Conservation (phyloP, 2,113 vertebrate genomes). For the Gymnobelideus leadbeateri region DNA sequence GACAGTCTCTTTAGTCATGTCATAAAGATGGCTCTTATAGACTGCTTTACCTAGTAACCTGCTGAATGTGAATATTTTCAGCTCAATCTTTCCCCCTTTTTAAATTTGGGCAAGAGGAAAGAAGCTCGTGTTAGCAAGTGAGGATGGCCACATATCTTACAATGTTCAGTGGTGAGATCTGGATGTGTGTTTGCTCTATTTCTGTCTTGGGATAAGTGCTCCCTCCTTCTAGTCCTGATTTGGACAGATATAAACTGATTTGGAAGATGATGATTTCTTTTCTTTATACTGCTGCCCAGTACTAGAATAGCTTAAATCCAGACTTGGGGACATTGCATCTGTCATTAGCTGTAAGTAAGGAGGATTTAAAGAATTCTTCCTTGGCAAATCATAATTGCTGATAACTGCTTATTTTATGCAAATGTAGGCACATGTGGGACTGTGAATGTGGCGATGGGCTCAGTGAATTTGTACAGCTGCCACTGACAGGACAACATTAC, state of each 20-base stretch:
- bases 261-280: slow-evolving; percentile 68
- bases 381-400: slow-evolving; percentile 75
- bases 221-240: slow-evolving; percentile 46
- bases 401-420: slow-evolving; percentile 81
- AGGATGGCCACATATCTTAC: slow-evolving; percentile 35
- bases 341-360: slow-evolving; percentile 71
- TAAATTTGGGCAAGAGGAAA: neutral
- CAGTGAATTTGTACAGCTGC: slow-evolving; percentile 62
- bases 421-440: slow-evolving; percentile 43
- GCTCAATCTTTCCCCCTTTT: neutral
- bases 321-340: slow-evolving; percentile 74
- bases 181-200: slow-evolving; percentile 42
- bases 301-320: slow-evolving; percentile 73
- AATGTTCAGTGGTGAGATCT: slow-evolving; percentile 45
- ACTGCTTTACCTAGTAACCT: neutral
- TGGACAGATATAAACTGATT: slow-evolving; percentile 45
- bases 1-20: neutral
- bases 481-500: neutral
- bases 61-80: neutral
- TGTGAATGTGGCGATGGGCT: slow-evolving; percentile 61
- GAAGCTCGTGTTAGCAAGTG: neutral
- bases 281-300: slow-evolving; percentile 51
- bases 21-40: neutral
- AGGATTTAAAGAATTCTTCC: slow-evolving; percentile 72
- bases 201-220: slow-evolving; percentile 42